Evolutionary conservation across 2,113 vertebrate species (phyloP).

Genomic region (Callithrix jacchus): DNA sequence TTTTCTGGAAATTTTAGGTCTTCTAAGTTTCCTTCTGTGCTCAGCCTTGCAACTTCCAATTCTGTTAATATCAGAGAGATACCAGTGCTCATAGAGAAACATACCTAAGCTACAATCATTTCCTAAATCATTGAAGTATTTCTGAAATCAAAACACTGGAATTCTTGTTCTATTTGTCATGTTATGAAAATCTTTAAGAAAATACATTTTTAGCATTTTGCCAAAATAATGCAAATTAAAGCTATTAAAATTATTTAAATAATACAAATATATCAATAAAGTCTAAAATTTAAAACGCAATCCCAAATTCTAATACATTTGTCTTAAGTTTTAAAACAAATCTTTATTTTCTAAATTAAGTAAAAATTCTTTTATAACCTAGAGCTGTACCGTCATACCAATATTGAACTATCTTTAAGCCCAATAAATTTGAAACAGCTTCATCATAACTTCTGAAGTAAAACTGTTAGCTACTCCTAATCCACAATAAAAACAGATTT

Average conservation of each 20-base stretch:
- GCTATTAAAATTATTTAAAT: slow-evolving; percentile 69
- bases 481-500: slow-evolving; percentile 44
- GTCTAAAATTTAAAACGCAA: slow-evolving; percentile 69
- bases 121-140: slow-evolving; percentile 22
- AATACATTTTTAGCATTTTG: slow-evolving; percentile 31
- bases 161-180: slow-evolving; percentile 21
- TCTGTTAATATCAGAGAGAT: slow-evolving; percentile 85
- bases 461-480: neutral
- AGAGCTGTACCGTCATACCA: neutral
- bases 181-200: slow-evolving; percentile 42
- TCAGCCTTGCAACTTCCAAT: slow-evolving; percentile 96
- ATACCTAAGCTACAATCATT: neutral
- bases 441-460: slow-evolving; percentile 53
- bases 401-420: slow-evolving; percentile 40
- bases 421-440: slow-evolving; percentile 21
- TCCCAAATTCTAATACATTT: slow-evolving; percentile 27
- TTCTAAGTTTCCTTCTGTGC: slow-evolving; percentile 96
- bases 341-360: slow-evolving; percentile 26
- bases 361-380: neutral
- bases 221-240: slow-evolving; percentile 58
- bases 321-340: slow-evolving; percentile 60
- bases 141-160: slow-evolving; percentile 28
- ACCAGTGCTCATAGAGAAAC: slow-evolving; percentile 4
- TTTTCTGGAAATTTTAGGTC: slow-evolving; percentile 97
- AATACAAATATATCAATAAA: slow-evolving; percentile 72